These are phyloP conservation scores for Oreortyx pictus DNA, from an alignment of 2,797 vertebrate species.

Conservation along the genomic window DNA sequence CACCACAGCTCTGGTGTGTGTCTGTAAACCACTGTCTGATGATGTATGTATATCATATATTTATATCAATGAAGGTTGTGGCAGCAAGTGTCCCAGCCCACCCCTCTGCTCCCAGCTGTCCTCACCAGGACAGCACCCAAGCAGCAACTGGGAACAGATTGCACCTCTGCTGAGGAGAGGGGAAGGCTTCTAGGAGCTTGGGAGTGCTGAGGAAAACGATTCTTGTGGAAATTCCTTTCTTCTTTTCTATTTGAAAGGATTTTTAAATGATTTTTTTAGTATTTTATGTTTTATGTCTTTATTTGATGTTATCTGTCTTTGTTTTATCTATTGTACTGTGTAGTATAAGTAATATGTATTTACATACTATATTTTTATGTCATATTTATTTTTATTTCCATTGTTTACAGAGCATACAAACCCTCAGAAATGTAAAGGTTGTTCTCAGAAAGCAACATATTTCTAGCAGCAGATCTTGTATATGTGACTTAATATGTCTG, in stretches of 20 bases:
- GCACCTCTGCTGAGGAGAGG: rapidly evolving
- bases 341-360: no score
- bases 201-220: rapidly evolving
- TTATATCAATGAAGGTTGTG: not conserved
- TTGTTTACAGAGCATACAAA: not conserved
- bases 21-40: rapidly evolving
- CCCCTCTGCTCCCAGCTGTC: not conserved
- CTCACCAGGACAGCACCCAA: not conserved
- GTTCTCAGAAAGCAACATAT: not conserved
- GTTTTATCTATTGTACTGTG: not conserved
- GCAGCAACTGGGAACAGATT: not conserved
- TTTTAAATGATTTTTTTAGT: not conserved
- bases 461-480: not conserved
- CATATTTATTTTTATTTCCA: not conserved
- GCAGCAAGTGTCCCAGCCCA: no score
- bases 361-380: not conserved
- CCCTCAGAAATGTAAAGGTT: not conserved
- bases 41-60: no score
- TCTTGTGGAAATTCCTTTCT: not conserved
- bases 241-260: not conserved
- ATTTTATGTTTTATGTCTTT: not conserved
- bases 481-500: not conserved
- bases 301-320: not conserved
- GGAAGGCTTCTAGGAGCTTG: not conserved
- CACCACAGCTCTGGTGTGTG: rapidly evolving